A percentile compares a stretch with the other conserved stretches of the same genome.
phyloP scores from a whole-genome alignment of 2,113 vertebrate species.

The Cryptomyrus ogoouensis region DNA sequence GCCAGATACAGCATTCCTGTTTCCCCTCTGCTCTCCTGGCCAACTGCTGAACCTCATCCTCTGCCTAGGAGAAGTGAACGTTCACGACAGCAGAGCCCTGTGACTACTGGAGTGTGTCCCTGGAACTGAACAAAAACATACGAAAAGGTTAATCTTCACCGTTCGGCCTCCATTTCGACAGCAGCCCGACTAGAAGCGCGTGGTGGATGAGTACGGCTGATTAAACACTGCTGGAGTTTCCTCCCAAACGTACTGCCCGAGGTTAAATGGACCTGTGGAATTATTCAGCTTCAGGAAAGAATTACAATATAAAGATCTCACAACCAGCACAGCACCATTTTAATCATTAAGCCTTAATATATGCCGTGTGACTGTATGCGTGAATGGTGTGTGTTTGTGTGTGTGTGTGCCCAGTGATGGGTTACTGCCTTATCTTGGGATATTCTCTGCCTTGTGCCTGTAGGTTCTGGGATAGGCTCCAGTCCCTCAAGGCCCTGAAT shows the following conservation, averaged over 20 bases:
- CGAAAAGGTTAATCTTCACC: neutral
- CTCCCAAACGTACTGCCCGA: neutral
- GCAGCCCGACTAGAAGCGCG: neutral
- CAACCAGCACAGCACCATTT: neutral
- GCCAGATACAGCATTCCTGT: conserved; percentile 27
- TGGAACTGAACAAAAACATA: neutral
- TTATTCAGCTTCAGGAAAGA: neutral
- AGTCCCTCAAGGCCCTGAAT: neutral
- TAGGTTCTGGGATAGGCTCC: neutral
- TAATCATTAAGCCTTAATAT: neutral
- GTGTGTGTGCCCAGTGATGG: neutral
- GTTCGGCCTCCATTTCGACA: neutral
- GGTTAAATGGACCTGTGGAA: conserved; percentile 1
- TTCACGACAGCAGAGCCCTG: conserved; percentile 19
- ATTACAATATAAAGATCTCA: neutral
- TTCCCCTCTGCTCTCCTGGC: conserved; percentile 50
- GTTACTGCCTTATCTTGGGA: neutral
- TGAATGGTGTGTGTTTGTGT: too few species aligned
- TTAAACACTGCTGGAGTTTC: neutral
- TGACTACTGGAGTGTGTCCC: conserved; percentile 38
- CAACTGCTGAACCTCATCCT: conserved; percentile 42
- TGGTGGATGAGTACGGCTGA: neutral
- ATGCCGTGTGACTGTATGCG: neutral
- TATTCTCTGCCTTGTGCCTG: neutral
- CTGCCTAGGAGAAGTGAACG: conserved; percentile 18